phyloP scores from a whole-genome alignment of 2,113 vertebrate species.

The Platanista minor region DNA sequence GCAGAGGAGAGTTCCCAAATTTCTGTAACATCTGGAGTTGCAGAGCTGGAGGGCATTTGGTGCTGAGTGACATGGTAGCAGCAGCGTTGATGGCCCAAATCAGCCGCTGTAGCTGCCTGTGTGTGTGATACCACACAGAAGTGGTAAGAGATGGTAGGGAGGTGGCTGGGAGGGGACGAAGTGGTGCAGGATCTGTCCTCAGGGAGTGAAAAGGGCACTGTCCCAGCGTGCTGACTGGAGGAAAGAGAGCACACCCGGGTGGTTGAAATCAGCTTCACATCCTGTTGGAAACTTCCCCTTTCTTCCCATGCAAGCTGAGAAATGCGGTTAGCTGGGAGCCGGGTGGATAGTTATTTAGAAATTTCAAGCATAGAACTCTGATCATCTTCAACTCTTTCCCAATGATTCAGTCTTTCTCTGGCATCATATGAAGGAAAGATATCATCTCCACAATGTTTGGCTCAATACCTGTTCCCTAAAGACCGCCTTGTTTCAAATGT shows the following conservation, averaged over 20 bases:
- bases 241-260: neutral
- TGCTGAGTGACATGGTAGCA: neutral
- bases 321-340: neutral
- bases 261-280: neutral
- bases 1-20: neutral
- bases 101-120: neutral
- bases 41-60: neutral
- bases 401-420: neutral
- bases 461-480: neutral
- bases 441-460: neutral
- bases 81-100: neutral
- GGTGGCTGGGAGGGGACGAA: neutral
- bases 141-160: neutral
- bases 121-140: accelerated
- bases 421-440: neutral
- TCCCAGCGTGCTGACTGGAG: neutral
- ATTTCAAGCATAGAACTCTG: neutral
- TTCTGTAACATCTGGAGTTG: neutral
- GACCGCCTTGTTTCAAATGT: neutral
- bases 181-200: neutral
- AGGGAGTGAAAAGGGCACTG: neutral
- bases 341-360: neutral
- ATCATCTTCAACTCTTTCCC: neutral
- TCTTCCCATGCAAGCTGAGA: neutral
- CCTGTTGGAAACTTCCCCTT: neutral